Evolutionary conservation across 2,888 invertebrate species (phyloP).

Genomic region (Stenodera caucasica): DNA sequence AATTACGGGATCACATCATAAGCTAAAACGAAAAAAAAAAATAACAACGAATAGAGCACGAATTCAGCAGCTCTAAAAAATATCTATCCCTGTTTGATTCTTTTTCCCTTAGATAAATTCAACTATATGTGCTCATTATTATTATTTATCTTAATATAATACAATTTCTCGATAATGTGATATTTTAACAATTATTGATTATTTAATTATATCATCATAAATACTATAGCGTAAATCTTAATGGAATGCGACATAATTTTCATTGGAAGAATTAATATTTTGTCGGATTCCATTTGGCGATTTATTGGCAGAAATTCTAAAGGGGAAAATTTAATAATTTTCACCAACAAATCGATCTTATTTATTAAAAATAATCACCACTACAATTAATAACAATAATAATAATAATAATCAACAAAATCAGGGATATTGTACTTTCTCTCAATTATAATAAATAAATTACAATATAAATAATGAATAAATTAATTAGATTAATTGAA

Average conservation of each 20-base stretch:
- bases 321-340: not conserved
- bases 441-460: no score
- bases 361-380: not conserved
- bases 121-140: no score
- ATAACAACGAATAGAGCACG: not conserved
- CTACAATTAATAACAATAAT: not conserved
- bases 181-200: not conserved
- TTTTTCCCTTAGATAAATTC: no score
- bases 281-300: not conserved
- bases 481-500: not conserved
- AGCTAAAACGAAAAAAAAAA: not conserved
- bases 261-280: not conserved
- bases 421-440: no score
- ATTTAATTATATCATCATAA: no score
- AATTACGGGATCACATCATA: slow-evolving; percentile 1
- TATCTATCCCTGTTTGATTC: not conserved
- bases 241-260: not conserved
- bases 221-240: not conserved
- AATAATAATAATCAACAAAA: no score
- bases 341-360: not conserved
- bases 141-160: no score
- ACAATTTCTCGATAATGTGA: not conserved
- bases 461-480: not conserved
- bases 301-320: not conserved
- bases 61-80: not conserved